phyloP scores from a whole-genome alignment of 2,113 vertebrate genomes.

The Phrynosoma blainvillii region DNA sequence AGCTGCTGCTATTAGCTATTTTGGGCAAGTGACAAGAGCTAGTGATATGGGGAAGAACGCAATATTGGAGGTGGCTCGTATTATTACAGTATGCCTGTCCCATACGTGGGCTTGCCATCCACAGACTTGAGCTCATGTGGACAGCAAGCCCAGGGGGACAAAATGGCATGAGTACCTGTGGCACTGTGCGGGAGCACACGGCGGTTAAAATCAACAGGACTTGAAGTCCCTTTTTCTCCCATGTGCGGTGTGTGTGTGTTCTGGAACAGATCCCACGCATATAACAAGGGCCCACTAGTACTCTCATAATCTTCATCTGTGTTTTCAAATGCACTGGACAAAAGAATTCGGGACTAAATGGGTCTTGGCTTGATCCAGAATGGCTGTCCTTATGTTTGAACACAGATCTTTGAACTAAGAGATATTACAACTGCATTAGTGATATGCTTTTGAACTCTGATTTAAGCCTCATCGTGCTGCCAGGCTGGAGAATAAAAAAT shows the following conservation, averaged over 20 bases:
- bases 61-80: background rate
- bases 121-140: too few species aligned
- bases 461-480: background rate
- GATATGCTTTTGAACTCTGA: constrained; percentile 19
- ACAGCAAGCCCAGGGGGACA: too few species aligned
- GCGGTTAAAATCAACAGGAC: too few species aligned
- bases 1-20: background rate
- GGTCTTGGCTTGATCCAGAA: background rate
- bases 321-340: background rate
- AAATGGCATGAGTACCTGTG: too few species aligned
- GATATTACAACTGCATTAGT: constrained; percentile 21
- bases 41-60: background rate
- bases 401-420: background rate
- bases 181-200: too few species aligned
- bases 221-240: too few species aligned
- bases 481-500: background rate
- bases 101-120: too few species aligned
- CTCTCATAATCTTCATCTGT: background rate
- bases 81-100: too few species aligned
- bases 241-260: too few species aligned
- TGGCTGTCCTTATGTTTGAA: constrained; percentile 13
- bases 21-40: background rate
- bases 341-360: background rate
- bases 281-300: too few species aligned
- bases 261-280: too few species aligned